phyloP scores from a whole-genome alignment of 2,113 vertebrate genomes.

The Prochilodus magdalenae region DNA sequence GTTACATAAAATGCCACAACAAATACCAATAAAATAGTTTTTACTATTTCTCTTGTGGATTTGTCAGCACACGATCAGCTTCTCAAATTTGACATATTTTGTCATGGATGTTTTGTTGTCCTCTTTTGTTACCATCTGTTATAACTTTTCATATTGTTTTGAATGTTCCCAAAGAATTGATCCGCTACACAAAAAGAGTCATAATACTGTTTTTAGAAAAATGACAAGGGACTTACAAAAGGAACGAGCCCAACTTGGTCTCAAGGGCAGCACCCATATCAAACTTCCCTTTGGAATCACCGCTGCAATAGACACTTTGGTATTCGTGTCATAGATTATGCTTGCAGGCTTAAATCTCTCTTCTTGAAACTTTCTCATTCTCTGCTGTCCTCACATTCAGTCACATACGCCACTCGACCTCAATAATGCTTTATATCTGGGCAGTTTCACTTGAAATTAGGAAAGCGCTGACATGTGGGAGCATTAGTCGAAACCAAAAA shows the following conservation, averaged over 20 bases:
- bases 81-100: slow-evolving; percentile 67
- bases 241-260: slow-evolving; percentile 32
- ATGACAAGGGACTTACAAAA: slow-evolving; percentile 46
- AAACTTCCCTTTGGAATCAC: slow-evolving; percentile 30
- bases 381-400: not conserved
- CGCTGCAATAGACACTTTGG: slow-evolving; percentile 55
- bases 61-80: slow-evolving; percentile 59
- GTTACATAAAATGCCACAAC: slow-evolving; percentile 67
- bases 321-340: slow-evolving; percentile 40
- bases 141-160: slow-evolving; percentile 60
- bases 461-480: slow-evolving; percentile 37
- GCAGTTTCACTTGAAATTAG: slow-evolving; percentile 40
- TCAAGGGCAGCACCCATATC: slow-evolving; percentile 30
- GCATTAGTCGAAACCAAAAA: slow-evolving; percentile 9
- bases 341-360: slow-evolving; percentile 47
- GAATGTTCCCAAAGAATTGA: slow-evolving; percentile 46
- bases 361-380: not conserved
- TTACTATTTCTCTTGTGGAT: slow-evolving; percentile 78
- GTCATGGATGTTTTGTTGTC: slow-evolving; percentile 61
- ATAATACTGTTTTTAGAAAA: slow-evolving; percentile 35
- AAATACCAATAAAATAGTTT: slow-evolving; percentile 83
- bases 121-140: slow-evolving; percentile 58
- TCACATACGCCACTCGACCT: slow-evolving; percentile 11
- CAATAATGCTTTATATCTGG: slow-evolving; percentile 45
- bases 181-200: slow-evolving; percentile 42